Evolutionary conservation across 2,113 vertebrate genomes (phyloP).

Genomic region (Lonchura striata): DNA sequence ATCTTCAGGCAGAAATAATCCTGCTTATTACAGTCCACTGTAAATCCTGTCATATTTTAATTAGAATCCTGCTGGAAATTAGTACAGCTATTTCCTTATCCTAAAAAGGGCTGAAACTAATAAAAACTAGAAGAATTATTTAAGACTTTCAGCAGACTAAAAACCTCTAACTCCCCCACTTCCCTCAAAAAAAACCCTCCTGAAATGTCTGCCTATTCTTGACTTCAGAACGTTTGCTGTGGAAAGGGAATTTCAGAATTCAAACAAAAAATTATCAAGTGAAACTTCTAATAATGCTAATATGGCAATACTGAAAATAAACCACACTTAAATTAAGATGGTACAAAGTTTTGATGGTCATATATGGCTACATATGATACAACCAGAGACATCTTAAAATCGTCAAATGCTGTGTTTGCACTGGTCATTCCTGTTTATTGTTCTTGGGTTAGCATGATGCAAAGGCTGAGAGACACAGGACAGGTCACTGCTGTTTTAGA

Average conservation of each 20-base stretch:
- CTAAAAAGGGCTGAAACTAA: background rate
- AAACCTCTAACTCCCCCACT: background rate
- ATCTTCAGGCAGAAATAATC: slow-evolving; percentile 5
- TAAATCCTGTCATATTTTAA: slow-evolving; percentile 44
- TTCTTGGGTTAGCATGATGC: background rate
- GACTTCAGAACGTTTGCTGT: background rate
- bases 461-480: background rate
- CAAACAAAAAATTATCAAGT: background rate
- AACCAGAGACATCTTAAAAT: background rate
- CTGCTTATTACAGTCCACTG: background rate
- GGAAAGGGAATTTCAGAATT: background rate
- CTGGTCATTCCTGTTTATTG: background rate
- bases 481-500: background rate
- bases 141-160: background rate
- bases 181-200: rapidly evolving
- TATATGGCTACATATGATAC: background rate
- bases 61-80: slow-evolving; percentile 14
- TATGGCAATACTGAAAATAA: background rate
- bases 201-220: background rate
- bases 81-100: background rate
- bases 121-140: background rate
- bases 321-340: background rate
- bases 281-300: background rate
- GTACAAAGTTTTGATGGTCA: background rate
- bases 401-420: background rate